phyloP scores from a whole-genome alignment of 1,140 invertebrate species.

The Melipona quadrifasciata region DNA sequence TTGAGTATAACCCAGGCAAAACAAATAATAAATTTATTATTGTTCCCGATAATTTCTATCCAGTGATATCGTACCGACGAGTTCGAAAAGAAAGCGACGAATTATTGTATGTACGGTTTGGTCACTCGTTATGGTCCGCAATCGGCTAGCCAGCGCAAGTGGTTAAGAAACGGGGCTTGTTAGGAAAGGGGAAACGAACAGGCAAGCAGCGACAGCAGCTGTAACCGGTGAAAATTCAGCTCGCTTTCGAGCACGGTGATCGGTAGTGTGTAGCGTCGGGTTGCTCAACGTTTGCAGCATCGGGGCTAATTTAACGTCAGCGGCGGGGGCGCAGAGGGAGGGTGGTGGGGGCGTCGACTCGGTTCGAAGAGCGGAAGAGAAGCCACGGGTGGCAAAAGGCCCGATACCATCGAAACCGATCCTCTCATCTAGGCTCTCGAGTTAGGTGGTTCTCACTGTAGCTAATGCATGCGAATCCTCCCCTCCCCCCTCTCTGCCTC shows the following conservation, averaged over 20 bases:
- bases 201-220: too few relatives aligned
- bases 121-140: too few relatives aligned
- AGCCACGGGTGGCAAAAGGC: constrained; percentile 70
- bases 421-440: constrained; percentile 67
- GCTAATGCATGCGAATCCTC: constrained; percentile 67
- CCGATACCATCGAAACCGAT: constrained; percentile 72
- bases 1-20: too few relatives aligned
- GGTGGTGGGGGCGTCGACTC: constrained; percentile 42
- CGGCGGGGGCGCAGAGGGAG: neutral
- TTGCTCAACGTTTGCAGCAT: constrained; percentile 45
- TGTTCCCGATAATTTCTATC: too few relatives aligned
- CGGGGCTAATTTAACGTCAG: constrained; percentile 56
- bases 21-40: too few relatives aligned
- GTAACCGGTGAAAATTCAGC: constrained; percentile 11
- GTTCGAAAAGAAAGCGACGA: too few relatives aligned
- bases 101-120: too few relatives aligned
- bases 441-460: constrained; percentile 70
- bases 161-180: too few relatives aligned
- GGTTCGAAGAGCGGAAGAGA: constrained; percentile 70
- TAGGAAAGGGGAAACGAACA: too few relatives aligned
- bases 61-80: too few relatives aligned
- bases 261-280: neutral
- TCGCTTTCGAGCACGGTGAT: constrained; percentile 20
- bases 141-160: too few relatives aligned
- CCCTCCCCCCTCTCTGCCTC: too few relatives aligned